These are phyloP conservation scores for Cheilosia variabilis DNA, from an alignment of 2,888 invertebrate genomes.

Conservation along the genomic window DNA sequence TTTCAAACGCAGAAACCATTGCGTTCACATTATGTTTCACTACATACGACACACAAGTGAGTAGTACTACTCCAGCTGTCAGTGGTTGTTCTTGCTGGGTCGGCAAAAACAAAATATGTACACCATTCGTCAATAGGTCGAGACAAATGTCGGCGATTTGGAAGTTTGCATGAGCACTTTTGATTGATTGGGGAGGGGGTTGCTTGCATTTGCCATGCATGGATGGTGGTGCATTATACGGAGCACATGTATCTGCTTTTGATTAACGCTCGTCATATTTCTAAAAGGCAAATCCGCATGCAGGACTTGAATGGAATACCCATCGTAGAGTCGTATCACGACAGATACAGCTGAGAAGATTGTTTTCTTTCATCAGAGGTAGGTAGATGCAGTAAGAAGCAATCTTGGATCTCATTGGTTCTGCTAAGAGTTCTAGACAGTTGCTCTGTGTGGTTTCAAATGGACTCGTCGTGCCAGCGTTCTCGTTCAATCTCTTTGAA, in stretches of 20 bases:
- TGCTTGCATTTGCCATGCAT: neutral
- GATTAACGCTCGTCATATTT: conserved; percentile 34
- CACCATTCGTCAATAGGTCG: conserved; percentile 6
- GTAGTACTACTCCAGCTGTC: no score
- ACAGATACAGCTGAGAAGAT: conserved; percentile 60
- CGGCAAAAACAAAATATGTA: neutral
- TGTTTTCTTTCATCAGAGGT: conserved; percentile 64
- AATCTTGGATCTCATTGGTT: conserved; percentile 53
- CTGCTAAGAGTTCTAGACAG: conserved; percentile 14
- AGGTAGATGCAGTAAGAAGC: neutral
- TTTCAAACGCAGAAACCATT: neutral
- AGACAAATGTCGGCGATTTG: conserved; percentile 13
- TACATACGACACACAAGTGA: no score
- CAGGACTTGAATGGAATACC: conserved; percentile 5
- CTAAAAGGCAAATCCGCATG: conserved; percentile 11
- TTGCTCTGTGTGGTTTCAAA: conserved; percentile 8
- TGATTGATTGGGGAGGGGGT: conserved; percentile 7
- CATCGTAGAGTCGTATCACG: conserved; percentile 44
- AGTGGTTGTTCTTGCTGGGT: neutral
- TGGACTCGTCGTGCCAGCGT: conserved; percentile 3
- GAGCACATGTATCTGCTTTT: conserved; percentile 6
- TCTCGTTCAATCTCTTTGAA: neutral
- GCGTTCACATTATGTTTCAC: neutral
- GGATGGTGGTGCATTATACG: neutral
- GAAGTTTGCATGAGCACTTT: neutral